These are phyloP conservation scores for Coleophora deauratella DNA, from an alignment of 2,888 invertebrate genomes.

Conservation along the genomic window DNA sequence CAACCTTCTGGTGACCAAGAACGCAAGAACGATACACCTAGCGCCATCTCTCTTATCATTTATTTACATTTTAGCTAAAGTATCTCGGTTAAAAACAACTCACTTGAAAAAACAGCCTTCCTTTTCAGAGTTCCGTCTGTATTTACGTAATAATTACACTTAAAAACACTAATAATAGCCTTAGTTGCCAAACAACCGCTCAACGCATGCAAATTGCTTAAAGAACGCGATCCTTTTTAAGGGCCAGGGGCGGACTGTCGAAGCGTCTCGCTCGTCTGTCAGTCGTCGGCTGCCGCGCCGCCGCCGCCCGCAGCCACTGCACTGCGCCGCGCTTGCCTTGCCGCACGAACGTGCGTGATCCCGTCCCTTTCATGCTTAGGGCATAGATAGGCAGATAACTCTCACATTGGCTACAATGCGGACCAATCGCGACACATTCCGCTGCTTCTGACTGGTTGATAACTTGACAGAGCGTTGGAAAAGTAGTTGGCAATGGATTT, in stretches of 20 bases:
- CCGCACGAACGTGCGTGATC: too few relatives aligned
- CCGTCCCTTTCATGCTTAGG: slow-evolving; percentile 61
- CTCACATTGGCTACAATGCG: slow-evolving; percentile 43
- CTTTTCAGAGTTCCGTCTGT: slow-evolving; percentile 30
- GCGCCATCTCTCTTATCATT: too few relatives aligned
- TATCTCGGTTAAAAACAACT: too few relatives aligned
- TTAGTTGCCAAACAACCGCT: too few relatives aligned
- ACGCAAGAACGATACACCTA: too few relatives aligned
- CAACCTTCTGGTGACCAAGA: too few relatives aligned
- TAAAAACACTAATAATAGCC: slow-evolving; percentile 37
- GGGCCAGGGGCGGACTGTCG: slow-evolving; percentile 62
- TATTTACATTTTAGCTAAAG: too few relatives aligned
- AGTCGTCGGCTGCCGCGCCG: background rate
- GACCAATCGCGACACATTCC: slow-evolving; percentile 41
- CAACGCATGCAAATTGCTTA: slow-evolving; percentile 37
- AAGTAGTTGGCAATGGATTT: slow-evolving; percentile 65
- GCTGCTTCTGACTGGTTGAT: slow-evolving; percentile 40
- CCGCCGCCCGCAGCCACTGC: slow-evolving; percentile 18
- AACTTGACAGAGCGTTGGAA: slow-evolving; percentile 36
- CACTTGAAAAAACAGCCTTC: slow-evolving; percentile 32
- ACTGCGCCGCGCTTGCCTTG: too few relatives aligned
- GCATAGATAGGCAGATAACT: slow-evolving; percentile 30
- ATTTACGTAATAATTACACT: slow-evolving; percentile 33
- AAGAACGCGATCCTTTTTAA: slow-evolving; percentile 49
- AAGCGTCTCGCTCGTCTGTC: too few relatives aligned